Conservation (phyloP, 2,797 vertebrate genomes). For the Microtus obscurus region DNA sequence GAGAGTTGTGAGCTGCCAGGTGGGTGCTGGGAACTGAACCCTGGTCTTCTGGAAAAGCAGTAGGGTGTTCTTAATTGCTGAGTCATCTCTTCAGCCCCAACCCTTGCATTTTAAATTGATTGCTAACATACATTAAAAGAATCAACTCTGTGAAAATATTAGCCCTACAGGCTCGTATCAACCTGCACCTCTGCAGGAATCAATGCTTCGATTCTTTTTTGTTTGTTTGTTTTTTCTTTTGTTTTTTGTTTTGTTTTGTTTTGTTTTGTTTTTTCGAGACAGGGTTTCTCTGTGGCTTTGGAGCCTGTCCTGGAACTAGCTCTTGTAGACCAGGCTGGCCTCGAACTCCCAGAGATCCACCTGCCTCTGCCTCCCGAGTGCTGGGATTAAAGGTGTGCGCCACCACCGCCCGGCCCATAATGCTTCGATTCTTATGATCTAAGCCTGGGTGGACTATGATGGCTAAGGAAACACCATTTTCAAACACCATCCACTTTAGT, state of each 20-base stretch:
- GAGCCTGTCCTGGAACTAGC: too few species aligned
- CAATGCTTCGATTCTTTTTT: background rate
- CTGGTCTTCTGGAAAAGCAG: background rate
- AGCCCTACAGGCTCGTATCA: background rate
- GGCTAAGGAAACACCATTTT: background rate
- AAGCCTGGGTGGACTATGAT: background rate
- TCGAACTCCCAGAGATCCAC: too few species aligned
- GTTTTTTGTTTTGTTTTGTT: too few species aligned
- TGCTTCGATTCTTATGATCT: background rate
- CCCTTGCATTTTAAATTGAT: background rate
- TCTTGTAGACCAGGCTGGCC: too few species aligned
- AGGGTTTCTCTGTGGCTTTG: too few species aligned
- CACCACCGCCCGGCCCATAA: too few species aligned
- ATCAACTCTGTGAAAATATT: background rate
- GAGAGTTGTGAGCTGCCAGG: background rate
- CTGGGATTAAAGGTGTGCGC: too few species aligned
- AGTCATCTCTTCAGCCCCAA: background rate
- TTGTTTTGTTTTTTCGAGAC: too few species aligned
- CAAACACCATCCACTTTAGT: background rate
- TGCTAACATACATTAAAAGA: background rate
- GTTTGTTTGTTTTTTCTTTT: too few species aligned
- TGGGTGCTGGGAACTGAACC: background rate
- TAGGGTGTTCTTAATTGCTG: background rate
- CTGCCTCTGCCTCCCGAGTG: too few species aligned
- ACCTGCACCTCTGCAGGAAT: background rate